Evolutionary conservation across 1,140 invertebrate genomes (phyloP), one percentile per base, ranked within the genome.

Genomic region (Tachypleus tridentatus): DNA sequence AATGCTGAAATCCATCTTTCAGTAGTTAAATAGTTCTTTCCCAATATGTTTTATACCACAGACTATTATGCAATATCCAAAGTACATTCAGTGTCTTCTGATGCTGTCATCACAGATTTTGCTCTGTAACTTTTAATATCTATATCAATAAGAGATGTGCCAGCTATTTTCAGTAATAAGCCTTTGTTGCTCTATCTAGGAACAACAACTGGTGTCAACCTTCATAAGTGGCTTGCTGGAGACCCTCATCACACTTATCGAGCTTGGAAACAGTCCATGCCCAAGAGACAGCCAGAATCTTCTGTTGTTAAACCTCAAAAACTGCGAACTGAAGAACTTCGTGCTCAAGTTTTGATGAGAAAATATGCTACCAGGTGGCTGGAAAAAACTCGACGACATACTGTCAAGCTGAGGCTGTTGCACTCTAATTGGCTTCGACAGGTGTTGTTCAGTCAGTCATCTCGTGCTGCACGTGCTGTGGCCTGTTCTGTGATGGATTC

Each of bases 371-470:
- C 69, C 9, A 73, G 77, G 7, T 83, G 82, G 82, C 69, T 74
- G 11, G 74, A 79, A 11, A 77, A 76, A 65, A 71, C 68, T 1
- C 64, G 69, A 8, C 69, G 67, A 47, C 67, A 69, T 52, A 58
- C 67, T 47, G 67, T 69, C 60, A 59, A 72, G n/a, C 5, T 71
- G 5, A 80, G 80, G 60, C 73, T 86, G 47, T 76, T 79, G 5
- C 82, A 85, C 65, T 82, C 83, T 3, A 87, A 87, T 4, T 97
- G 93, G 93, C 78, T 97, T 5, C 86, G 89, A 66, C 86, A 87
- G 5, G 86, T 96, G 5, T 81, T 97, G 67, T 97, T 97, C 74
- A 94, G 93, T 77, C 84, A 88, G 1, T 91, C 89, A 73, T 96
- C 92, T 0, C 82, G 89, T 58, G 83, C 93, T 58, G 91, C 91